These are phyloP conservation scores for Leguminivora glycinivorella DNA, from an alignment of 1,140 invertebrate genomes.

Conservation along the genomic window DNA sequence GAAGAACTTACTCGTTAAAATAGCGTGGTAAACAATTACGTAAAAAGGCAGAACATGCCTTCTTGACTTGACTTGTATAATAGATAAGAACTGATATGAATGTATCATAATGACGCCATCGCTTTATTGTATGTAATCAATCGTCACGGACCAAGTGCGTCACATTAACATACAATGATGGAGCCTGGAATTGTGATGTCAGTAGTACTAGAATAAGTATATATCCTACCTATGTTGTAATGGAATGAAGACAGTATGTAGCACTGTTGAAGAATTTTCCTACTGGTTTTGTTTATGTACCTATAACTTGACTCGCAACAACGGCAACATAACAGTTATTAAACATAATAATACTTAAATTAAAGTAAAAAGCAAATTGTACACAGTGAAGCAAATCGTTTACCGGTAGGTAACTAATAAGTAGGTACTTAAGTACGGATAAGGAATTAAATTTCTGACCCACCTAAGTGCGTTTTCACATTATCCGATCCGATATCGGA, in stretches of 20 bases:
- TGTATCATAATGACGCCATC: neutral
- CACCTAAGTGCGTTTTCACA: no score
- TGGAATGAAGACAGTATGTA: neutral
- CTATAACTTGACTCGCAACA: neutral
- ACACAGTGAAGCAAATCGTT: no score
- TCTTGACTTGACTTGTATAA: neutral
- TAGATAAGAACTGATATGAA: neutral
- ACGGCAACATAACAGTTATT: no score
- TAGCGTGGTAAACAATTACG: neutral
- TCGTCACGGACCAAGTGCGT: slow-evolving; percentile 54
- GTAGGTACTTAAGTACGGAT: no score
- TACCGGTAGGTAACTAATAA: no score
- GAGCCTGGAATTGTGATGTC: slow-evolving; percentile 30
- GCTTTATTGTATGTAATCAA: neutral
- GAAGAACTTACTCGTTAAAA: neutral
- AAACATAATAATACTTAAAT: no score
- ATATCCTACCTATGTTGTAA: no score
- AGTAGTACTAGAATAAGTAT: neutral
- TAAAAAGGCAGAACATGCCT: neutral
- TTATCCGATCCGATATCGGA: no score
- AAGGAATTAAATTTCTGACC: no score
- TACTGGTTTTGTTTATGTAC: neutral
- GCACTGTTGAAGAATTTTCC: neutral
- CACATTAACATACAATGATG: slow-evolving; percentile 76
- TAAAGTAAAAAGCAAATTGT: no score